Evolutionary conservation across 53 echinoderm and acorn worm species (phyloP), one percentile per base, ranked within the genome.

Genomic region (Patiria pectinifera): DNA sequence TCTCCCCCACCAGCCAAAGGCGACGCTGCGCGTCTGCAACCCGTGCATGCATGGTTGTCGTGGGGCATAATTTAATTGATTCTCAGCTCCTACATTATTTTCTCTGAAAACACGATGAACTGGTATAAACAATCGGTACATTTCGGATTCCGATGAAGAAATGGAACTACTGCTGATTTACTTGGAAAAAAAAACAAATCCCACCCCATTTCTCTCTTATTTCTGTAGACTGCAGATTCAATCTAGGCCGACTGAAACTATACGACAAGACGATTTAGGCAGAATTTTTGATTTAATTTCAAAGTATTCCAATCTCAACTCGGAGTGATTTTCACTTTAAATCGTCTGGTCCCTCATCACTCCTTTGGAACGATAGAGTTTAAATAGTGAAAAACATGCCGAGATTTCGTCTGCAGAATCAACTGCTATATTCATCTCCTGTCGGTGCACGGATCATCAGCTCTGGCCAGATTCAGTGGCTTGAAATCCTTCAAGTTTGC

Each of bases 401-500:
- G 9, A 60, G 8, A 60, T 60, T 60, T 60, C 60, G 60, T 60
- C 60, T 60, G 60, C 12, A 60, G 0, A 15, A 66, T 66, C 19
- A 66, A 66, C 3, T 13, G 19, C 3, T 16, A 66, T 3, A 66
- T 18, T 66, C 3, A 18, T 18, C 3, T 66, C 15, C 66, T 14
- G 13, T 15, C 66, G 14, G 66, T 18, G 19, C 19, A 76, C 44
- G 4, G 6, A 76, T 11, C 43, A 15, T 15, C 80, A 15, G 45
- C 21, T 53, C 80, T 44, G 22, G 45, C 80, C 6, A 79, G 11
- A 25, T 47, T 13, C 47, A 45, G 53, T 8, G 53, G 53, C 53
- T 53, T 53, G 53, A 69, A 16, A 85, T 45, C n/a, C 88, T 88
- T 88, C 78, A 78, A 88, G 88, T 88, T 88, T 61, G 77, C 88